These are phyloP conservation scores for Calliphora vomitoria DNA, from an alignment of 2,888 invertebrate species.

Conservation along the genomic window DNA sequence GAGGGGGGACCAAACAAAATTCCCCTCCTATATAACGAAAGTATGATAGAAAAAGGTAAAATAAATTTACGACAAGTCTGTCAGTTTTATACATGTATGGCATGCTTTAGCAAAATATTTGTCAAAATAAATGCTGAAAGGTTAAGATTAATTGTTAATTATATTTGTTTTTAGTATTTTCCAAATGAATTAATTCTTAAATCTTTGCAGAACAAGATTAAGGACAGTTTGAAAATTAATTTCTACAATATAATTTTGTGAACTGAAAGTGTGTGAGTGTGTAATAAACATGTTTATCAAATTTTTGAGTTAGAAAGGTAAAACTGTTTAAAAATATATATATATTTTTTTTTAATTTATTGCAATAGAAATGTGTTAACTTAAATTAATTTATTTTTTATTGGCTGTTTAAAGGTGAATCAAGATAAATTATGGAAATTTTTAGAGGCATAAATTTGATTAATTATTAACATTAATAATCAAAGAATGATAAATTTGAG, in stretches of 20 bases:
- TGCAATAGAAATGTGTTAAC: neutral
- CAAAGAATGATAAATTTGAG: too few species aligned
- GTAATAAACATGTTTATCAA: neutral
- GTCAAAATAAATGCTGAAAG: slow-evolving; percentile 43
- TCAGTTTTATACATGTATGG: slow-evolving; percentile 10
- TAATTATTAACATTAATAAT: too few species aligned
- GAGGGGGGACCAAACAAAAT: neutral
- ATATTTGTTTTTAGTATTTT: slow-evolving; percentile 40
- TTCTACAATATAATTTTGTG: neutral
- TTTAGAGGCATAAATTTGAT: too few species aligned
- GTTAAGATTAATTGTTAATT: slow-evolving; percentile 53
- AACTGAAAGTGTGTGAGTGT: neutral
- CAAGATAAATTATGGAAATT: too few species aligned
- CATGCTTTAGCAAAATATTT: slow-evolving; percentile 40
- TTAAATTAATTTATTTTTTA: too few species aligned
- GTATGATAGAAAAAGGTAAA: slow-evolving; percentile 10
- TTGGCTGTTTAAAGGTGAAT: too few species aligned
- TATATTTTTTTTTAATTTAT: neutral
- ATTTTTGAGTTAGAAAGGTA: neutral
- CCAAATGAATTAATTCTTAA: slow-evolving; percentile 44
- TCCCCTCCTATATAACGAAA: neutral
- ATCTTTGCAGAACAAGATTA: neutral
- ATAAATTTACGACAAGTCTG: slow-evolving; percentile 23
- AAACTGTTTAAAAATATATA: too few species aligned
- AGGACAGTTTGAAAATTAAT: neutral